Conservation (phyloP, 2,888 invertebrate species). For the Drosophila anomelani region DNA sequence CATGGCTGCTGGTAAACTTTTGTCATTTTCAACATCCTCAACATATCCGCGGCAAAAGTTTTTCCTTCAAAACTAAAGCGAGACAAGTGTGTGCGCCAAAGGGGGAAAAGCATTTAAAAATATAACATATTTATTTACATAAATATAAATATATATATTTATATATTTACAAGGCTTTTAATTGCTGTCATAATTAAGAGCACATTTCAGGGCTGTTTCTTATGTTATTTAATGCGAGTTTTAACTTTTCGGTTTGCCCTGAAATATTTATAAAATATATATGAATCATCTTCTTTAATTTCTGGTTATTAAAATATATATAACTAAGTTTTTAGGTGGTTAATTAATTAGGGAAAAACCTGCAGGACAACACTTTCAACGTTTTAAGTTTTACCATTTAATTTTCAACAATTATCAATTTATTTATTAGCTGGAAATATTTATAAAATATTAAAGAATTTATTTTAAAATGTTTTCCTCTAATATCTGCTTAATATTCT, state of each 20-base stretch:
- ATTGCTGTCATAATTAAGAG: neutral
- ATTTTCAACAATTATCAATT: no score
- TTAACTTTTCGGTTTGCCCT: neutral
- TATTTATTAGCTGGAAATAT: no score
- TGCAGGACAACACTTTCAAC: no score
- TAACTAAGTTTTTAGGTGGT: no score
- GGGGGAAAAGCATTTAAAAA: conserved; percentile 16
- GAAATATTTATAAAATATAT: no score
- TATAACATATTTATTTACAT: neutral
- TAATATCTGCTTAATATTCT: no score
- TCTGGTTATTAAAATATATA: no score
- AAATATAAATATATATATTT: neutral
- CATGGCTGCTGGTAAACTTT: conserved; percentile 17
- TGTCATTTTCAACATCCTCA: conserved; percentile 33
- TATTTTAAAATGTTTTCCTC: no score
- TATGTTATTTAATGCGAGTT: neutral
- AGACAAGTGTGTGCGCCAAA: neutral
- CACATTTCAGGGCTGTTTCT: neutral
- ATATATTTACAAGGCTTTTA: conserved; percentile 8
- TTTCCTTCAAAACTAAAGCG: conserved; percentile 13
- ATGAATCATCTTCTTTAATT: no score
- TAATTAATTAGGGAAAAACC: no score
- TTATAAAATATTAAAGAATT: no score
- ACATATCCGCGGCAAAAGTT: conserved; percentile 29
- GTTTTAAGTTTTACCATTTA: no score